These are phyloP conservation scores for Idaea straminata DNA, from an alignment of 2,888 invertebrate genomes.

Conservation along the genomic window DNA sequence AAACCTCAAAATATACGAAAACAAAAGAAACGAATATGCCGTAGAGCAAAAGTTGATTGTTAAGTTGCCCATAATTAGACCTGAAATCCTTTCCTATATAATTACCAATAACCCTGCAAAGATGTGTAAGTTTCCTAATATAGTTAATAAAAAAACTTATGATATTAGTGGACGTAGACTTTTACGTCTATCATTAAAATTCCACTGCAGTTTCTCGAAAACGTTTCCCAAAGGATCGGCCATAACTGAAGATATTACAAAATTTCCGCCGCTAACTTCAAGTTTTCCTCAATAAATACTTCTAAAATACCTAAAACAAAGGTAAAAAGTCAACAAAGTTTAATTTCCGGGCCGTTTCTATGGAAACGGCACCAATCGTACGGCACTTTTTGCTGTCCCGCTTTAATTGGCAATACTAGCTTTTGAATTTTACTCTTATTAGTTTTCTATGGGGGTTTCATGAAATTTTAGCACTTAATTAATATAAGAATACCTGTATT, in stretches of 20 bases:
- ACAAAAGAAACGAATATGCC: no score
- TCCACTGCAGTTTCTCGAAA: not conserved
- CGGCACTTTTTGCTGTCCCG: not conserved
- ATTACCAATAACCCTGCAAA: no score
- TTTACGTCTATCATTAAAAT: not conserved
- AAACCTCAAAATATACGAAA: no score
- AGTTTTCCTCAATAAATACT: conserved; percentile 1
- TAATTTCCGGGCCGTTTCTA: not conserved
- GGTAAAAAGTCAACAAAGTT: not conserved
- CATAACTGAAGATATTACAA: not conserved
- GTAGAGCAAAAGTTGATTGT: no score
- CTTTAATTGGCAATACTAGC: not conserved
- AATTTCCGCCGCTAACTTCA: not conserved
- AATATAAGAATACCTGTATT: not conserved
- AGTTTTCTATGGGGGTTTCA: no score
- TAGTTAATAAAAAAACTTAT: no score
- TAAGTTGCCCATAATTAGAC: no score
- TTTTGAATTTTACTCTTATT: no score
- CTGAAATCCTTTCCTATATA: no score
- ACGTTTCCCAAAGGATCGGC: not conserved
- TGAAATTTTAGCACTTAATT: no score
- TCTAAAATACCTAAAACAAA: not conserved
- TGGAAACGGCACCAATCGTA: not conserved
- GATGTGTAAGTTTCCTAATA: no score
- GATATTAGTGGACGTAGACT: not conserved